Evolutionary conservation across 2,113 vertebrate species (phyloP), one percentile per base, ranked within the genome.

Genomic region (Lepidothrix coronata): DNA sequence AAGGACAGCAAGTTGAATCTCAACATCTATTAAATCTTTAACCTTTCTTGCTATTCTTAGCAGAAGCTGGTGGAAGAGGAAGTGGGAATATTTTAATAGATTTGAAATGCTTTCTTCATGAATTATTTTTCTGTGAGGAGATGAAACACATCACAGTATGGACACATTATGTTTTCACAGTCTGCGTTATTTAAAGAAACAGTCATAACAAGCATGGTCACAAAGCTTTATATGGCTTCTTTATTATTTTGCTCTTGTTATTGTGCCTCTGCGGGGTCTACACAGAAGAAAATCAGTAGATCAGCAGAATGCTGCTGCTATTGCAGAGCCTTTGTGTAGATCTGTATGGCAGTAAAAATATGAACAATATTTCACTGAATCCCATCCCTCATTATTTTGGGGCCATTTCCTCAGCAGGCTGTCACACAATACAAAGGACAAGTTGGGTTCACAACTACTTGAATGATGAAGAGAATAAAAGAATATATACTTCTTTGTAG

Each of bases 381-480:
- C 95, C 94, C 95, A 92, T 95, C 94, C 89, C 91, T 98, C 96
- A 95, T 98, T 98, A 98, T 98, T 98, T 98, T 95, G 93, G 70
- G 97, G 95, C 96, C 95, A 98, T 98, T 98, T 98, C 97, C 97
- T 71, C 97, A 98, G 98, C 97, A 96, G 97, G 97, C 83, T 93
- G 93, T 97, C 96, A 85, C 63, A 96, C 86, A 97, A 97, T 97
- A 93, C 95, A 96, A 96, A 97, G 96, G 96, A 97, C 94, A 98
- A 97, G 97, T 97, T 97, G 96, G 88, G 95, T 97, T 97, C 96
- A 97, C 93, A 95, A 92, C 96, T 97, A 87, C 96, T 94, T 95
- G 91, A 98, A 98, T 97, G 96, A 98, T 97, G 94, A 76, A 85
- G 96, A 98, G 97, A 98, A 98, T 98, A 98, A 98, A 98, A 97